phyloP scores from a whole-genome alignment of 2,797 vertebrate genomes.

The Aphelocoma californica region DNA sequence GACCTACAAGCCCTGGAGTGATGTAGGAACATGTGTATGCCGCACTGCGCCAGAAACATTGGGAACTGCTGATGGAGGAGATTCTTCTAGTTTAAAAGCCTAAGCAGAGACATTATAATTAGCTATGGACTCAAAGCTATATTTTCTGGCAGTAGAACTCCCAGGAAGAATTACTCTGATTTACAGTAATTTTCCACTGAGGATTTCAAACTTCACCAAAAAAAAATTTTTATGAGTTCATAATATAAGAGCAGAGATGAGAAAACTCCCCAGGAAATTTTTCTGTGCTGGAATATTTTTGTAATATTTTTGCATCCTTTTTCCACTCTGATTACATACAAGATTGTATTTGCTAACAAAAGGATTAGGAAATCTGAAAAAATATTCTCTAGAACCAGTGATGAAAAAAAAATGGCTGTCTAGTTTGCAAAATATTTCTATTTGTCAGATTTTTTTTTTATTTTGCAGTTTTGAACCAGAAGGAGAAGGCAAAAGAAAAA shows the following conservation, averaged over 20 bases:
- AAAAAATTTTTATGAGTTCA: not conserved
- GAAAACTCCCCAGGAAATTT: slow-evolving; percentile 32
- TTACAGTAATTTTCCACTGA: slow-evolving; percentile 56
- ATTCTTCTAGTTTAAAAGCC: slow-evolving; percentile 58
- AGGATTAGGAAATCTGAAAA: not conserved
- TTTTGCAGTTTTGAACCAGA: not conserved
- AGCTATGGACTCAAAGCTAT: slow-evolving; percentile 61
- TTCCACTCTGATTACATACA: slow-evolving; percentile 8
- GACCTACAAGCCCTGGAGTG: slow-evolving; percentile 45
- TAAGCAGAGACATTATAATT: slow-evolving; percentile 56
- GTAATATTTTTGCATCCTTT: slow-evolving; percentile 5
- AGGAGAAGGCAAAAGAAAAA: not conserved
- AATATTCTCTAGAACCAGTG: not conserved
- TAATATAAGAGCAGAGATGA: slow-evolving; percentile 9
- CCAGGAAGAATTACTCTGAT: slow-evolving; percentile 63
- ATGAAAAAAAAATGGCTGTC: not conserved
- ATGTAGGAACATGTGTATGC: not conserved
- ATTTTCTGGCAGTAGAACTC: slow-evolving; percentile 54
- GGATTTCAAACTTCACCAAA: slow-evolving; percentile 25
- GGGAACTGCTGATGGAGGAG: slow-evolving; percentile 13
- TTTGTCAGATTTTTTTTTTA: not conserved
- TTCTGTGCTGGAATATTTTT: slow-evolving; percentile 12
- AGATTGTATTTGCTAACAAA: not conserved
- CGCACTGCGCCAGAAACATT: not conserved
- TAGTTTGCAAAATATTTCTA: not conserved